Evolutionary conservation across 2,113 vertebrate genomes (phyloP).

Genomic region (Holacanthus passer): DNA sequence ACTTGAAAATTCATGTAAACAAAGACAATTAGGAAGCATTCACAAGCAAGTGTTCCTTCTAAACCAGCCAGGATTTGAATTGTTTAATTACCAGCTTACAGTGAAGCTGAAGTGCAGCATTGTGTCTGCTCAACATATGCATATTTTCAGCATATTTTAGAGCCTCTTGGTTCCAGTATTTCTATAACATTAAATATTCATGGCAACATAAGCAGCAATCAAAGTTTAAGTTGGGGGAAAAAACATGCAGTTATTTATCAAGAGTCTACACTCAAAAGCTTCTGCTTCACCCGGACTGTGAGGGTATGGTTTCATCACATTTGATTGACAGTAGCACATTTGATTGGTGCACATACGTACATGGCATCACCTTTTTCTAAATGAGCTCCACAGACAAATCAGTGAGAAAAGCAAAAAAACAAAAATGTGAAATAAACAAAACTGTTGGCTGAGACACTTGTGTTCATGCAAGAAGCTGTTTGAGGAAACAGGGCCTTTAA

Average conservation of each 20-base stretch:
- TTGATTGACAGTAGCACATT: neutral
- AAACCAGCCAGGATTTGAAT: conserved; percentile 18
- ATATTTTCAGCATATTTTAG: neutral
- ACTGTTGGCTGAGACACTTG: neutral
- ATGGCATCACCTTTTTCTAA: neutral
- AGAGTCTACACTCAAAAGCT: neutral
- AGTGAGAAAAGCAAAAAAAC: neutral
- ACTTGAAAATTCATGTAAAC: neutral
- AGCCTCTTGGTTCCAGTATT: neutral
- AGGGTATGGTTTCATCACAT: conserved; percentile 15
- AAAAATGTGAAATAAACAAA: neutral
- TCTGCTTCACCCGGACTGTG: neutral
- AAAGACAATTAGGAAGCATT: conserved; percentile 11
- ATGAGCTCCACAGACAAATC: neutral
- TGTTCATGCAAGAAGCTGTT: neutral
- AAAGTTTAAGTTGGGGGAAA: neutral
- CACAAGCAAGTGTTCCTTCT: neutral
- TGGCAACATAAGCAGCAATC: neutral
- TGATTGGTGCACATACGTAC: neutral
- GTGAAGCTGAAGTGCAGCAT: neutral
- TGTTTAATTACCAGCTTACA: conserved; percentile 18
- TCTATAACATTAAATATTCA: neutral
- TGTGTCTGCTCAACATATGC: conserved; percentile 11
- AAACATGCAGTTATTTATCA: neutral
- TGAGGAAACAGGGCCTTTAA: neutral